Evolutionary conservation across 2,888 invertebrate genomes (phyloP).

Genomic region (Epirrhoe alternata): DNA sequence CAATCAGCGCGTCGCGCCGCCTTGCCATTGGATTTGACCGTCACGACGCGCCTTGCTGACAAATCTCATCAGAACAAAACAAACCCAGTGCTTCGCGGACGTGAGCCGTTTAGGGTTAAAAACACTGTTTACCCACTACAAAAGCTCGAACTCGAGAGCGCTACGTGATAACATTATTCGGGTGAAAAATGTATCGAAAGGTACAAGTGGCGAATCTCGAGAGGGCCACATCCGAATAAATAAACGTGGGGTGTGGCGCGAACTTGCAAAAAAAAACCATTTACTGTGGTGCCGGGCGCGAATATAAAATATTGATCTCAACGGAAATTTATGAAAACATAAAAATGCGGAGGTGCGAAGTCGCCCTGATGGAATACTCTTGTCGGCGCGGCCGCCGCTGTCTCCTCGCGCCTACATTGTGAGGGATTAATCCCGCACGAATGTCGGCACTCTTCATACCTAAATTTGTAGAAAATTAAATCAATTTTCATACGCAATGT

Average conservation of each 20-base stretch:
- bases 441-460: conserved; percentile 47
- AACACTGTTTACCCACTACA: conserved; percentile 46
- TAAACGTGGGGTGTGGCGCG: conserved; percentile 60
- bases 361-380: conserved; percentile 68
- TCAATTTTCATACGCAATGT: too few relatives aligned
- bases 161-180: conserved; percentile 76
- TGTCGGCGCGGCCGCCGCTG: conserved; percentile 57
- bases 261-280: conserved; percentile 70
- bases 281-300: conserved; percentile 66
- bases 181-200: conserved; percentile 76
- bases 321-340: conserved; percentile 82
- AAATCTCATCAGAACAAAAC: conserved; percentile 43
- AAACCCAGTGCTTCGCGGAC: conserved; percentile 30
- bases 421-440: conserved; percentile 53
- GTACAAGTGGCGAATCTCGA: conserved; percentile 70
- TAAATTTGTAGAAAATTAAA: too few relatives aligned
- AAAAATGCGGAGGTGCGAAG: conserved; percentile 75
- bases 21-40: conserved; percentile 58
- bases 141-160: conserved; percentile 51
- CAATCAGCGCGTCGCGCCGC: conserved; percentile 58
- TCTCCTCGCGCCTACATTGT: conserved; percentile 47
- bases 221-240: conserved; percentile 70
- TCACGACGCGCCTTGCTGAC: conserved; percentile 43
- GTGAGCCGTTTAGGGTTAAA: conserved; percentile 47
- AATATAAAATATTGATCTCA: conserved; percentile 82